Conservation (phyloP, 1,140 invertebrate genomes). For the Lordiphosa collinella region DNA sequence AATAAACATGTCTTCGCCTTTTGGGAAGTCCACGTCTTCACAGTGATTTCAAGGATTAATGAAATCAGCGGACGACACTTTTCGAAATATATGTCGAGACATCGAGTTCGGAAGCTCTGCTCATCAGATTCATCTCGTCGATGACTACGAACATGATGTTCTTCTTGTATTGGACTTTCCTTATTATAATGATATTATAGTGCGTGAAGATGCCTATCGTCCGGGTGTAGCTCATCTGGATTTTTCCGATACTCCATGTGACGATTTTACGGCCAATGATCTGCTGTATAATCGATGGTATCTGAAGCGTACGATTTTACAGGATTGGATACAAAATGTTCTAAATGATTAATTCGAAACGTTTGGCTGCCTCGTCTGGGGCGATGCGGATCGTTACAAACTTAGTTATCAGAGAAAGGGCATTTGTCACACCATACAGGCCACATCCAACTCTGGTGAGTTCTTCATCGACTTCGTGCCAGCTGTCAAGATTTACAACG, state of each 20-base stretch:
- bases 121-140: too few species aligned
- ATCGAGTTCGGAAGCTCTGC: too few species aligned
- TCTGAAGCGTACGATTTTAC: slow-evolving; percentile 15
- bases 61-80: too few species aligned
- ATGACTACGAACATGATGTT: slow-evolving; percentile 43
- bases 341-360: slow-evolving; percentile 5
- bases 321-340: slow-evolving; percentile 30
- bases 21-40: too few species aligned
- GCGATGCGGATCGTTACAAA: neutral
- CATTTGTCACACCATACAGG: slow-evolving; percentile 33
- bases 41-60: too few species aligned
- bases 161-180: slow-evolving; percentile 41
- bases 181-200: slow-evolving; percentile 13
- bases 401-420: slow-evolving; percentile 18
- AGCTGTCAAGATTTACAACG: slow-evolving; percentile 26
- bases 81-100: too few species aligned
- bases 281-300: slow-evolving; percentile 10
- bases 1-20: too few species aligned
- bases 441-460: neutral
- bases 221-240: slow-evolving; percentile 43
- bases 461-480: slow-evolving; percentile 56
- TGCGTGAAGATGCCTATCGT: slow-evolving; percentile 12
- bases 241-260: slow-evolving; percentile 10
- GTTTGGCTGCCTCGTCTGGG: neutral
- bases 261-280: neutral